Evolutionary conservation across 2,113 vertebrate genomes (phyloP), one percentile per base, ranked within the genome.

Genomic region (Pluvialis apricaria): DNA sequence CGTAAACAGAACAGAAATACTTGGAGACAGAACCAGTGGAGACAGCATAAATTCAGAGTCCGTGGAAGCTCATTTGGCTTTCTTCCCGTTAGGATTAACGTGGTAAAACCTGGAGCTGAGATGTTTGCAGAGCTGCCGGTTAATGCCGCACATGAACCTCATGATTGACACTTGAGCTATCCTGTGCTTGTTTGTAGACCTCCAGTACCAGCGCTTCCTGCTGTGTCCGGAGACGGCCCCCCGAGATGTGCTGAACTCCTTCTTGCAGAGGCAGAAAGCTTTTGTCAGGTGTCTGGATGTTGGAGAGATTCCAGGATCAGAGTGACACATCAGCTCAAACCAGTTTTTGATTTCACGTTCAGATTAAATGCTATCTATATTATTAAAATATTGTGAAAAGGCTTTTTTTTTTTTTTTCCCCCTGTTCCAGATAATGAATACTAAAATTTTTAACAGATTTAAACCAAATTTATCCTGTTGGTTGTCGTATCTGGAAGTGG

Each of bases 171-270:
- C 57, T 54, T 29, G 52, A 84, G 61, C 19, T 32, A 26, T 64
- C 36, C 29, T 45, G 61, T 31, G 54, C 57, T 82, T 92, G 36
- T 60, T 10, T 49, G 52, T 15, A 70, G 77, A 75, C 69, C 22
- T 44, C 11, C 55, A 66, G 5, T 8, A 40, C 31, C 60, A 22
- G 34, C 8, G 45, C 20, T 29, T 78, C 71, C 60, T 58, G 57
- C 22, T 0, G 2, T 3, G 15, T 10, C 44, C 36, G 44, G 52
- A 1, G 1, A 49, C 0, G 5, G 44, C 7, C 13, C 38, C 47
- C 25, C 22, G 18, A 60, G 51, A 57, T 32, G 40, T 5, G 42
- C 79, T 34, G 40, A 83, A 44, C 25, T 31, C 18, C 44, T 86
- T 31, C 78, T 38, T 24, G 38, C 25, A 24, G 49, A 79, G 58